Conservation (phyloP, 2,888 invertebrate species). For the Tryphoninae sp. region DNA sequence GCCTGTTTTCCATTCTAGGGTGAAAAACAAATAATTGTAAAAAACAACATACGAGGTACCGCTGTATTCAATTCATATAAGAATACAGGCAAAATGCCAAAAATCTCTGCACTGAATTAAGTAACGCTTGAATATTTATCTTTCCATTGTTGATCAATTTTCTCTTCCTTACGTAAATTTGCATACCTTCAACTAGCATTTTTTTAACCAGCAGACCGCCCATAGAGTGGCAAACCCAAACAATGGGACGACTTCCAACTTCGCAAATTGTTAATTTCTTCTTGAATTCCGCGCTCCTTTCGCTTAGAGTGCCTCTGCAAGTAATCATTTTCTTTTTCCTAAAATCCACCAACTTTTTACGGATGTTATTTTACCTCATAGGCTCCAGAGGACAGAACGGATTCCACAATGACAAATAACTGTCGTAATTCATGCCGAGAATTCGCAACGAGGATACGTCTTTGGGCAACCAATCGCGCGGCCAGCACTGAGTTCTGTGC, state of each 20-base stretch:
- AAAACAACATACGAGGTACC: no score
- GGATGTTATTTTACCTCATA: slow-evolving; percentile 75
- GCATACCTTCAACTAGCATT: slow-evolving; percentile 86
- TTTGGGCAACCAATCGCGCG: slow-evolving; percentile 95
- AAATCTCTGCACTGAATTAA: neutral
- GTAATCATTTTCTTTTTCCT: slow-evolving; percentile 17
- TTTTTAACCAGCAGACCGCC: slow-evolving; percentile 96
- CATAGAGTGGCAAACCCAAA: slow-evolving; percentile 98
- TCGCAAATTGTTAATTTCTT: slow-evolving; percentile 88
- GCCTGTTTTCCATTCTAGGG: slow-evolving; percentile 82
- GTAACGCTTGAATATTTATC: neutral
- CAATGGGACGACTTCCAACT: slow-evolving; percentile 90
- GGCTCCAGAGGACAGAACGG: slow-evolving; percentile 86
- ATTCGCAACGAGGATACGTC: slow-evolving; percentile 90
- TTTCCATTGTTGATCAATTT: neutral
- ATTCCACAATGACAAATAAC: slow-evolving; percentile 91
- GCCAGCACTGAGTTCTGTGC: slow-evolving; percentile 91
- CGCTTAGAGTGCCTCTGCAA: slow-evolving; percentile 83
- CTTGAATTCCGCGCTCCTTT: slow-evolving; percentile 86
- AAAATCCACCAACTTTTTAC: neutral
- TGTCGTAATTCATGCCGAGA: slow-evolving; percentile 94
- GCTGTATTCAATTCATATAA: no score
- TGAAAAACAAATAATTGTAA: slow-evolving; percentile 25
- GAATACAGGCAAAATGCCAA: neutral
- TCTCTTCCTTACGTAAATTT: neutral